Conservation (phyloP, 2,797 vertebrate species). For the Numenius phaeopus region DNA sequence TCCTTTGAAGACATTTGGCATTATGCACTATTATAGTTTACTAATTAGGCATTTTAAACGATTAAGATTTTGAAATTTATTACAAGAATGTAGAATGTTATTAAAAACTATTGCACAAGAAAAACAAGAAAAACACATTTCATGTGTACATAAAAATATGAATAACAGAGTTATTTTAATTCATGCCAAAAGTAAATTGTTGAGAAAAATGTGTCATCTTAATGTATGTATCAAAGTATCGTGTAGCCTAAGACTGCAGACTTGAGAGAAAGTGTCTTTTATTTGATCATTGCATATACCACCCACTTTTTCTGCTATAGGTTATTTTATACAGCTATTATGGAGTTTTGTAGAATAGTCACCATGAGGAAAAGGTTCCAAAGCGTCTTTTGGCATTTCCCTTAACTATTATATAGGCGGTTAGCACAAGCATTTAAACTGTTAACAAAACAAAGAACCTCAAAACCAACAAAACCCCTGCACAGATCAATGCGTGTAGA, state of each 20-base stretch:
- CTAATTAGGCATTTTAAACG: not conserved
- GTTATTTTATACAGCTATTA: not conserved
- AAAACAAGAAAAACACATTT: not conserved
- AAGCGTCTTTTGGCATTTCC: not conserved
- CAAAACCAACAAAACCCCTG: not conserved
- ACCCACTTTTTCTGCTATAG: not conserved
- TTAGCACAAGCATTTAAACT: not conserved
- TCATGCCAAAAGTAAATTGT: not conserved
- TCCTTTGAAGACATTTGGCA: not conserved
- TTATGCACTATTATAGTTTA: not conserved
- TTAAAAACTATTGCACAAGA: not conserved
- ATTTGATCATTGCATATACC: not conserved
- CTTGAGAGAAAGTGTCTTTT: not conserved
- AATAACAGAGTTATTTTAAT: not conserved
- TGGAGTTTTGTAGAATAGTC: not conserved
- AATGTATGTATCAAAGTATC: not conserved
- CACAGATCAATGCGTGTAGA: not conserved
- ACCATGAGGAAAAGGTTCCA: not conserved
- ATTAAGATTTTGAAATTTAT: not conserved
- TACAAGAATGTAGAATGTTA: not conserved
- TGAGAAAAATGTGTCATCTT: not conserved
- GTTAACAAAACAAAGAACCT: not conserved
- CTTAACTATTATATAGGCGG: not conserved
- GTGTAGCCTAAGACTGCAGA: not conserved
- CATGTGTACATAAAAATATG: not conserved